Conservation (phyloP, 2,113 vertebrate genomes). For the Eubucco bourcierii region DNA sequence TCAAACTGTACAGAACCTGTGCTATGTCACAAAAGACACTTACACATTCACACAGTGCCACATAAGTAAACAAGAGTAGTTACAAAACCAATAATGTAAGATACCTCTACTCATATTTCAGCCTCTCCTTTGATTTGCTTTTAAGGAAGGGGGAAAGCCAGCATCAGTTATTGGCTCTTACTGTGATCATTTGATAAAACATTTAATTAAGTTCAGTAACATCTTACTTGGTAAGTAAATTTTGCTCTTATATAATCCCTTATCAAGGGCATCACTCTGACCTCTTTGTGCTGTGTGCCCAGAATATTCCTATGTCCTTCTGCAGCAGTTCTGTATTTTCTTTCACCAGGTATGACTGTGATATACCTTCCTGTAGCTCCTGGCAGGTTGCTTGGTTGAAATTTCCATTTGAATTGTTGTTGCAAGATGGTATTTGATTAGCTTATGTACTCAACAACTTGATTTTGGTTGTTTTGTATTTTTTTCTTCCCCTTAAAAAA, state of each 20-base stretch:
- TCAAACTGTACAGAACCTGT: constrained; percentile 18
- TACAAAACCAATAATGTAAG: not conserved
- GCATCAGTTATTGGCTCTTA: not conserved
- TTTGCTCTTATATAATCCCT: not conserved
- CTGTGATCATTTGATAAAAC: not conserved
- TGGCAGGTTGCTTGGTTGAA: not conserved
- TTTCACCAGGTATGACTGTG: not conserved
- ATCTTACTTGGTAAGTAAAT: not conserved
- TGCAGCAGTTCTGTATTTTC: not conserved
- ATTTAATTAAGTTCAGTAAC: not conserved
- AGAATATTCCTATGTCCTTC: not conserved
- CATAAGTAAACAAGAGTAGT: constrained; percentile 12
- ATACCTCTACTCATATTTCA: not conserved
- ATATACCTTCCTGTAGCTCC: not conserved
- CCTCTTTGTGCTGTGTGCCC: not conserved
- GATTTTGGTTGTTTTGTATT: not conserved
- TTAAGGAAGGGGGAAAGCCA: not conserved
- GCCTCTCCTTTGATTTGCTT: not conserved
- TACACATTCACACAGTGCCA: not conserved
- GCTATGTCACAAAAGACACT: constrained; percentile 23
- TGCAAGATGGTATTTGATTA: not conserved
- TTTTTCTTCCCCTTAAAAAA: not conserved
- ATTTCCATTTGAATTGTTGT: not conserved
- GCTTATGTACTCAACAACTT: not conserved
- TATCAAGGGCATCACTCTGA: not conserved